Evolutionary conservation across 1,140 invertebrate genomes (phyloP).

Genomic region (Ectropis grisescens): DNA sequence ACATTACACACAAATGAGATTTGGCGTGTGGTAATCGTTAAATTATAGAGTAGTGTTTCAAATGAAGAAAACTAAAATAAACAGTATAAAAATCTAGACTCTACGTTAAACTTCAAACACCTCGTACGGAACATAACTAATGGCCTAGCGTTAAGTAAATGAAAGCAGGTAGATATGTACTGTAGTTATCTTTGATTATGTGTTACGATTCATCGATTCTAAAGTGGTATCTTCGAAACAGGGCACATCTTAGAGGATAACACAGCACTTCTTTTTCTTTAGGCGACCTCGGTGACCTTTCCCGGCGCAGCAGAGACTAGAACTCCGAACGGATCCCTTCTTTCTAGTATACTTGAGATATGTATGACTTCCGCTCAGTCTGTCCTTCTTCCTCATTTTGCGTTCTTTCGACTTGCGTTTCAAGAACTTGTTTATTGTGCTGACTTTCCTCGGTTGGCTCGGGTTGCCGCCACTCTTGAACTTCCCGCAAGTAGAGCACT

Average conservation of each 20-base stretch:
- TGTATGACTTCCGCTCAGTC: slow-evolving; percentile 28
- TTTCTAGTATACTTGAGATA: slow-evolving; percentile 30
- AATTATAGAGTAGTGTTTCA: too few species aligned
- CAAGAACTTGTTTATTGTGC: slow-evolving; percentile 32
- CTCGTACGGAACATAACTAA: too few species aligned
- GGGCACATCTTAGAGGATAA: slow-evolving; percentile 43
- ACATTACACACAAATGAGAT: too few species aligned
- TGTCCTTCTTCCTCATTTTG: slow-evolving; percentile 36
- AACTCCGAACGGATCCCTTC: slow-evolving; percentile 17
- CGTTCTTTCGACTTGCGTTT: slow-evolving; percentile 38
- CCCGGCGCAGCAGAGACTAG: slow-evolving; percentile 35
- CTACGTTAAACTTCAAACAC: too few species aligned
- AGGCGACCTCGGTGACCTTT: slow-evolving; percentile 45
- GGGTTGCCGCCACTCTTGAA: slow-evolving; percentile 20
- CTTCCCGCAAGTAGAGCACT: slow-evolving; percentile 37
- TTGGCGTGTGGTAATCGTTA: too few species aligned
- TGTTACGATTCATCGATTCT: too few species aligned
- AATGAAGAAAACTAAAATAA: too few species aligned
- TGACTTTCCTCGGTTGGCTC: slow-evolving; percentile 31
- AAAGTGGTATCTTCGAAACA: too few species aligned
- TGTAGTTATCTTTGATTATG: too few species aligned
- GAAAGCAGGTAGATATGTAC: too few species aligned
- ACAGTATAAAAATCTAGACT: too few species aligned
- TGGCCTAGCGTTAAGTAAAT: too few species aligned
- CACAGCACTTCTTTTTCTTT: slow-evolving; percentile 28